phyloP scores from a whole-genome alignment of 2,797 vertebrate species.

The Cynopterus sphinx region DNA sequence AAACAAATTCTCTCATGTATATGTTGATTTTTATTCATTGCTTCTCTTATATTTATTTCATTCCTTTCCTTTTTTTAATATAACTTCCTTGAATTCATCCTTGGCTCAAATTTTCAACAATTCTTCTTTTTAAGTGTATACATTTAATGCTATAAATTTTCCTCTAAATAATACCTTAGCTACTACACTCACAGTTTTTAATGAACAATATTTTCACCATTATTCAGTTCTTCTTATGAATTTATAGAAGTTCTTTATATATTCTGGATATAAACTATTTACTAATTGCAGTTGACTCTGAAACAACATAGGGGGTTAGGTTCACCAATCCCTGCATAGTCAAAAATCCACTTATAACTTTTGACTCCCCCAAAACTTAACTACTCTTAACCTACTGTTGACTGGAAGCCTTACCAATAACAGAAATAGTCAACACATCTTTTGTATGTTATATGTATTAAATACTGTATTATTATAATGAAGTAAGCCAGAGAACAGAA shows the following conservation, averaged over 20 bases:
- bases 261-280: neutral
- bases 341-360: neutral
- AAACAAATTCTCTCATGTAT: neutral
- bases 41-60: neutral
- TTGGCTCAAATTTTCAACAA: neutral
- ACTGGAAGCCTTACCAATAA: neutral
- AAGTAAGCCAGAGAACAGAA: neutral
- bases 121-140: neutral
- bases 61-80: slow-evolving; percentile 21
- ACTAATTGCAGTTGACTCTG: neutral
- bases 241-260: neutral
- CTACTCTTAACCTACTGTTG: neutral
- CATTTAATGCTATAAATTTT: neutral
- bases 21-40: slow-evolving; percentile 15
- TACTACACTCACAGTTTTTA: neutral
- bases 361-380: neutral
- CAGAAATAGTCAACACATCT: neutral
- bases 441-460: neutral
- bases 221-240: neutral
- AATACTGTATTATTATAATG: neutral
- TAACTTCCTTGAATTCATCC: neutral
- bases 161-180: neutral
- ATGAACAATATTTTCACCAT: neutral
- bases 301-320: neutral
- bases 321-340: neutral